phyloP scores from a whole-genome alignment of 2,797 vertebrate species.

The Trichosurus vulpecula region DNA sequence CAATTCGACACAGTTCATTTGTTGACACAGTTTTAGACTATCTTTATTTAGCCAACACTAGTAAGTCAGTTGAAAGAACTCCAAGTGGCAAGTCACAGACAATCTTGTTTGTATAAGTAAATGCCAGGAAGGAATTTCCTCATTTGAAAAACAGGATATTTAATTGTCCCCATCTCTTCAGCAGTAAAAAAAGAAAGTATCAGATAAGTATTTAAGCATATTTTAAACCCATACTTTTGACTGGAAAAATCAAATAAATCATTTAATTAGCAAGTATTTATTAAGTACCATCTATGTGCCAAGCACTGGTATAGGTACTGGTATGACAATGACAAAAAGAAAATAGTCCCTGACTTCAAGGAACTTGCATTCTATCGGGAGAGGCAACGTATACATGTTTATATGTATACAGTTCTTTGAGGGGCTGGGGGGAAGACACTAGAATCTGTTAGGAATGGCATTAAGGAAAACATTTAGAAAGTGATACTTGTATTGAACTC shows the following conservation, averaged over 20 bases:
- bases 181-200: background rate
- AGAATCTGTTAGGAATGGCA: background rate
- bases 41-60: background rate
- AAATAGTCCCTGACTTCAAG: background rate
- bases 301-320: background rate
- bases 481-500: background rate
- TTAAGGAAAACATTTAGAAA: background rate
- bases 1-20: background rate
- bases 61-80: background rate
- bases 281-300: background rate
- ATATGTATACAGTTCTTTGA: background rate
- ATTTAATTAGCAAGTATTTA: background rate
- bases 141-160: background rate
- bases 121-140: background rate
- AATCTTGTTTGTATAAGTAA: background rate
- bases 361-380: background rate
- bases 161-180: background rate
- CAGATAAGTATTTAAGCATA: background rate
- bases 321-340: background rate
- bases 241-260: background rate
- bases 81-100: background rate
- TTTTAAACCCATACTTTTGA: background rate
- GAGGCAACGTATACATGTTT: background rate
- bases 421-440: background rate
- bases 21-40: background rate